Evolutionary conservation across 2,797 vertebrate genomes (phyloP), one percentile per base, ranked within the genome.

Genomic region (Xerus rutilus): DNA sequence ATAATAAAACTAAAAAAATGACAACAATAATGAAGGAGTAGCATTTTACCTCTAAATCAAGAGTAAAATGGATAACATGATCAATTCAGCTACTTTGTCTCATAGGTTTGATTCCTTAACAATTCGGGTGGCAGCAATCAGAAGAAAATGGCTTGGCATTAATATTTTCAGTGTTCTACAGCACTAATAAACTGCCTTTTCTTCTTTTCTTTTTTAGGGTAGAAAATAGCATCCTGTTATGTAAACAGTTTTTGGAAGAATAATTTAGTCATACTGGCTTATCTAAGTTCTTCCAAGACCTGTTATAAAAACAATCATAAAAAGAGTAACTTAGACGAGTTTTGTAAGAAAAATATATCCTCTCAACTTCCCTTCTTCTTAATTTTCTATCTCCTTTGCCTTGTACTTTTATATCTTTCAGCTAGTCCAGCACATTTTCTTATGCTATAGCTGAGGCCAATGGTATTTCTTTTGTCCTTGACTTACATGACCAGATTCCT

Each of bases 271-370:
- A 83, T 65, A 39, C 6, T n/a, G 65, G 28, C n/a, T 83, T 64
- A 73, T 65, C 59, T 69, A 64, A 72, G 18, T 72, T 73, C n/a
- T 43, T 47, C 30, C 8, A 73, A 83, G 23, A 65, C 12, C 54
- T 74, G 32, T 74, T 72, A 89, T 88, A 20, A 87, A 78, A 87
- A 78, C 21, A 57, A 57, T 57, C 54, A 9, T 20, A 57, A 21
- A 45, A 59, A 62, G 30, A 52, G 18, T 65, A 45, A 89, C 62
- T 93, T 62, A 81, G 35, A 52, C 6, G 13, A 73, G 8, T 32
- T 93, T 95, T 88, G 20, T 65, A 86, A 78, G 35, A 87, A 95
- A 92, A 86, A 30, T 4, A 4, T 78, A 73, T 5, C 43, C 74
- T 18, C 21, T 95, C 30, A 73, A 12, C 23, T 82, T 86, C 76